phyloP scores from a whole-genome alignment of 2,888 invertebrate genomes.

The Leptinotarsa tumamoca region DNA sequence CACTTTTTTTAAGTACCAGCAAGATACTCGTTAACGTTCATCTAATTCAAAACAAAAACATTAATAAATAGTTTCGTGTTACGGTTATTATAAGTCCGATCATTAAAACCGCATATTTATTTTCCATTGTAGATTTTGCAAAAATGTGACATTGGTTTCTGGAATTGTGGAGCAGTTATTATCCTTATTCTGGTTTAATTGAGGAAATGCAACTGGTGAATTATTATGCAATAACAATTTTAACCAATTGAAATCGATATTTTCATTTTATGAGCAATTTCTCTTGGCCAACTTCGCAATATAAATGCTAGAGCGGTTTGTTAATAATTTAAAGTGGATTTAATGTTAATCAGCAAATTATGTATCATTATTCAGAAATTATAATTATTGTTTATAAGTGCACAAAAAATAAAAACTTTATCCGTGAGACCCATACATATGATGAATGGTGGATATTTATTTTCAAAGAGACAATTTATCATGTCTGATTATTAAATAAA shows the following conservation, averaged over 20 bases:
- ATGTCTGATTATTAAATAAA: background rate
- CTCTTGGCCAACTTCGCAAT: slow-evolving; percentile 1
- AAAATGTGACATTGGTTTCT: slow-evolving; percentile 1
- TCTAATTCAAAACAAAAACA: background rate
- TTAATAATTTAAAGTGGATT: background rate
- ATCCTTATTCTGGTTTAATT: slow-evolving; percentile 9
- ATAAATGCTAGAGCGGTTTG: background rate
- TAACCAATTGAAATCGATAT: slow-evolving; percentile 2
- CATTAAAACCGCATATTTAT: background rate
- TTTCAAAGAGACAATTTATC: background rate
- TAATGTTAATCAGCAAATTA: slow-evolving; percentile 7
- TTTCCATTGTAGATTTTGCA: background rate
- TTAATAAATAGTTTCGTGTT: background rate
- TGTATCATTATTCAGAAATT: slow-evolving; percentile 19
- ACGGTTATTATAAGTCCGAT: background rate
- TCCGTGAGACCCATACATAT: background rate
- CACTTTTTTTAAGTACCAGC: background rate
- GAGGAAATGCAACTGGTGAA: slow-evolving; percentile 14
- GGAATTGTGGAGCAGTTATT: background rate
- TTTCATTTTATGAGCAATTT: slow-evolving; percentile 11
- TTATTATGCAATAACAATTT: slow-evolving; percentile 9
- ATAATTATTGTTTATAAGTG: slow-evolving; percentile 10
- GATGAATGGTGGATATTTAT: slow-evolving; percentile 4
- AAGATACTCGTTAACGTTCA: background rate
- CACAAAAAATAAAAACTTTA: background rate